Percentiles rank a stretch among this genome's conserved stretches.
Conservation (phyloP, 2,797 vertebrate species). For the Serranus cabrilla region DNA sequence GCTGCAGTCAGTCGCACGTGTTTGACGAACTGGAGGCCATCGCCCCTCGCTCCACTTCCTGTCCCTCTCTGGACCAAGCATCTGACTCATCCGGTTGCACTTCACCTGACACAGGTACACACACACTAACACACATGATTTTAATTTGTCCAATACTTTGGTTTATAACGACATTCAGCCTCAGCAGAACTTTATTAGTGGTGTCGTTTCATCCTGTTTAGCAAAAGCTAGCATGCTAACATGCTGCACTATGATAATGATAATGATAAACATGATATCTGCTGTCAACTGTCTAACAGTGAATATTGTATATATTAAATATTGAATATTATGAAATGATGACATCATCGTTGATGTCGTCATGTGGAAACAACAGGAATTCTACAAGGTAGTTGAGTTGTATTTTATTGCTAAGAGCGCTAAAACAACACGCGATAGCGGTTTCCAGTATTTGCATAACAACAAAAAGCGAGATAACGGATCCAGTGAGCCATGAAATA, state of each 20-base stretch:
- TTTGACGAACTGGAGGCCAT: conserved; percentile 84
- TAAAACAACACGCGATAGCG: no score
- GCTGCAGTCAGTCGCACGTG: conserved; percentile 64
- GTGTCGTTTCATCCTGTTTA: background rate
- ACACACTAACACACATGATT: background rate
- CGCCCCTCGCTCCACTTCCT: conserved; percentile 68
- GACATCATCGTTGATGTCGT: no score
- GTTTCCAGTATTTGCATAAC: no score
- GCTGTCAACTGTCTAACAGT: no score
- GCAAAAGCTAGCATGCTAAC: background rate
- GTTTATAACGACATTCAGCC: background rate
- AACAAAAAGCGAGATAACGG: no score
- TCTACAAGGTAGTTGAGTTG: no score
- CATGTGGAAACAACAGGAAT: no score
- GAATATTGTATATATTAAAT: no score
- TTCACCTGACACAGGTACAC: conserved; percentile 74
- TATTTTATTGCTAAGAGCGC: no score
- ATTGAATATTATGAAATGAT: no score
- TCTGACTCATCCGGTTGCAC: conserved; percentile 53
- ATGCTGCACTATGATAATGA: background rate
- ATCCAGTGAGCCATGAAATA: no score
- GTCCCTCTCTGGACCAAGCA: conserved; percentile 64
- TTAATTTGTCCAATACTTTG: background rate
- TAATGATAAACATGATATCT: background rate
- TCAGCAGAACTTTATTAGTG: background rate